A percentile compares a stretch with the other conserved stretches of the same genome.
phyloP scores from a whole-genome alignment of 2,113 vertebrate genomes.

The Petrocephalus zakoni region DNA sequence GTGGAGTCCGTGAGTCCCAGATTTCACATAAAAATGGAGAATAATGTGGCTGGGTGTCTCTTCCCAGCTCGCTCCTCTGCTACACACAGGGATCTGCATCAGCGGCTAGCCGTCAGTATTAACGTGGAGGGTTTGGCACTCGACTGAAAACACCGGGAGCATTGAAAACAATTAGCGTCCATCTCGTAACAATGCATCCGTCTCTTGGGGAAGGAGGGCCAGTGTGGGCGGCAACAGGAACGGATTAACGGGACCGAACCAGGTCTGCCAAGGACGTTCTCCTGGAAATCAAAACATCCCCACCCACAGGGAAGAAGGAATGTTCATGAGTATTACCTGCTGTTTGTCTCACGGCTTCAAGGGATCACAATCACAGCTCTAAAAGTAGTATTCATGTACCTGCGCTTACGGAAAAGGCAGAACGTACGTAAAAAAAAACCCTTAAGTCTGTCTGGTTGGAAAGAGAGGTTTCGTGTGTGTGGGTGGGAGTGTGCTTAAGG shows the following conservation, averaged over 20 bases:
- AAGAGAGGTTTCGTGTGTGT: not conserved
- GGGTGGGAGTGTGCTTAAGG: not conserved
- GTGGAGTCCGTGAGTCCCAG: not conserved
- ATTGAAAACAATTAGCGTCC: conserved; percentile 25
- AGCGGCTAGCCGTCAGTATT: not conserved
- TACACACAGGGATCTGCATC: not conserved
- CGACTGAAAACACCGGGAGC: not conserved
- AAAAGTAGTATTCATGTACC: not conserved
- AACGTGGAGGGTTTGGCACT: conserved; percentile 22
- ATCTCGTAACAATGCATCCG: conserved; percentile 19
- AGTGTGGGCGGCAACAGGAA: not conserved
- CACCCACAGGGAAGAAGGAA: not conserved
- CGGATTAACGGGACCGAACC: not conserved
- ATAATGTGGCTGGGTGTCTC: not conserved
- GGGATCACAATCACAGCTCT: not conserved
- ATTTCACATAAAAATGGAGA: not conserved
- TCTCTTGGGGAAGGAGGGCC: not conserved
- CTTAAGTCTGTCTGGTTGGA: not conserved
- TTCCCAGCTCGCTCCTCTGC: not conserved
- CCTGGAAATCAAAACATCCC: not conserved
- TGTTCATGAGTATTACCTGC: not conserved
- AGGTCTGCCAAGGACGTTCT: not conserved
- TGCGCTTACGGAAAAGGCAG: not conserved
- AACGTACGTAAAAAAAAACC: not conserved
- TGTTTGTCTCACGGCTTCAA: not conserved